phyloP scores from a whole-genome alignment of 2,888 invertebrate species.

The Mythimna lalbum region DNA sequence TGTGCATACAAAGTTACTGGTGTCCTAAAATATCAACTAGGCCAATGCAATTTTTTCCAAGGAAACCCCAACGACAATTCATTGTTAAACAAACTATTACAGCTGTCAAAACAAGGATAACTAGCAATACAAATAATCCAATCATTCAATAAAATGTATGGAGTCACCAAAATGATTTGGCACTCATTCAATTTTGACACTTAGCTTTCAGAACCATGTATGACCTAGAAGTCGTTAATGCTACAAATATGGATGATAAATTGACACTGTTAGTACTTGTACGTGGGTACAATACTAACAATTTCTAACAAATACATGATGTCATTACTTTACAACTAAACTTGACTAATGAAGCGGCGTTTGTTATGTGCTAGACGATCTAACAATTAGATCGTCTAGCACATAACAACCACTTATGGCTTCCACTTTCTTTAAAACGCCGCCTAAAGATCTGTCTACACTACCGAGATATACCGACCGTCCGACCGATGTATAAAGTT shows the following conservation, averaged over 20 bases:
- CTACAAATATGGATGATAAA: conserved; percentile 36
- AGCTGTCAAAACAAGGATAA: conserved; percentile 38
- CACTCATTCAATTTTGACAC: conserved; percentile 59
- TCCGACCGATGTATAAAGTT: not conserved
- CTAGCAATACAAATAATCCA: conserved; percentile 54
- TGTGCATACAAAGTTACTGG: conserved; percentile 6
- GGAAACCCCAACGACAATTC: conserved; percentile 13
- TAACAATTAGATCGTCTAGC: too few species aligned
- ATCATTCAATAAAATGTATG: conserved; percentile 50
- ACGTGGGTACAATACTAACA: conserved; percentile 32
- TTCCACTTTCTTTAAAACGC: too few species aligned
- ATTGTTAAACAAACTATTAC: conserved; percentile 42
- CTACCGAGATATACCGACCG: conserved; percentile 7
- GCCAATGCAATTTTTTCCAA: conserved; percentile 34
- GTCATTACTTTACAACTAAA: conserved; percentile 27
- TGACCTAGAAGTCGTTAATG: conserved; percentile 33
- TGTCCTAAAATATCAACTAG: conserved; percentile 19
- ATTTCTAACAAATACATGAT: conserved; percentile 1
- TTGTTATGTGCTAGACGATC: conserved; percentile 34
- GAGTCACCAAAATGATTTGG: conserved; percentile 50
- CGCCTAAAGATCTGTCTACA: conserved; percentile 32
- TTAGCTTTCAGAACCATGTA: conserved; percentile 31
- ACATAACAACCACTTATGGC: too few species aligned
- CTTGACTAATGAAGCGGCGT: conserved; percentile 57
- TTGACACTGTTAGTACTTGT: conserved; percentile 18